Conservation (phyloP, 2,113 vertebrate species). For the Strigops habroptila region DNA sequence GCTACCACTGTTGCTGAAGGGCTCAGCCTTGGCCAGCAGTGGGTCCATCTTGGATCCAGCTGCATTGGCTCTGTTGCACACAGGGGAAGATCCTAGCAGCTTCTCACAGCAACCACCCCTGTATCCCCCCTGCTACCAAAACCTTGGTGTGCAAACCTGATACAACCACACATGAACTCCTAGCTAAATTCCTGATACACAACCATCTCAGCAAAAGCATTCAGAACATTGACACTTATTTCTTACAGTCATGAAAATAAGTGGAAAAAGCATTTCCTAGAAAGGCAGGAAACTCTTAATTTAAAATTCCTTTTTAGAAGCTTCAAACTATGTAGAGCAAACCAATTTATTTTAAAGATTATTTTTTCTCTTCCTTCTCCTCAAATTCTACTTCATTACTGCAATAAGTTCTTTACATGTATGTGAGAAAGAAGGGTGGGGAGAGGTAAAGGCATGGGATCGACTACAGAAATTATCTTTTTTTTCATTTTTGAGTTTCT, state of each 20-base stretch:
- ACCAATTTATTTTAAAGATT: neutral
- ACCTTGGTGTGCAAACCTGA: neutral
- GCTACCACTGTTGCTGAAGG: neutral
- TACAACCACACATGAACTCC: neutral
- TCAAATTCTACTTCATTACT: neutral
- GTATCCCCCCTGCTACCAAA: neutral
- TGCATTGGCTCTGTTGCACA: neutral
- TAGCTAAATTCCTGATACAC: neutral
- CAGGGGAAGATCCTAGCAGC: neutral
- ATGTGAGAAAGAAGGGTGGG: neutral
- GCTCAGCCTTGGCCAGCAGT: neutral
- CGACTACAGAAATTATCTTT: neutral
- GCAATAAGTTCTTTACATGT: neutral
- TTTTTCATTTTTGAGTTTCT: neutral
- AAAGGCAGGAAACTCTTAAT: neutral
- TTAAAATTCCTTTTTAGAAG: neutral
- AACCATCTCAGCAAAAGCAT: neutral
- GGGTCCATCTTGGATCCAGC: neutral
- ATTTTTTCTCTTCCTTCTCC: neutral
- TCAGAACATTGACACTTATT: neutral
- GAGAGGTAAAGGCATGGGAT: neutral
- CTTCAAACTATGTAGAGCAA: neutral
- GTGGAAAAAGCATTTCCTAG: neutral
- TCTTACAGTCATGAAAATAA: neutral
- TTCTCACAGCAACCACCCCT: neutral